Base-by-base conservation (phyloP, 1,140 invertebrate species). In the Drosophila rhopaloa region DNA sequence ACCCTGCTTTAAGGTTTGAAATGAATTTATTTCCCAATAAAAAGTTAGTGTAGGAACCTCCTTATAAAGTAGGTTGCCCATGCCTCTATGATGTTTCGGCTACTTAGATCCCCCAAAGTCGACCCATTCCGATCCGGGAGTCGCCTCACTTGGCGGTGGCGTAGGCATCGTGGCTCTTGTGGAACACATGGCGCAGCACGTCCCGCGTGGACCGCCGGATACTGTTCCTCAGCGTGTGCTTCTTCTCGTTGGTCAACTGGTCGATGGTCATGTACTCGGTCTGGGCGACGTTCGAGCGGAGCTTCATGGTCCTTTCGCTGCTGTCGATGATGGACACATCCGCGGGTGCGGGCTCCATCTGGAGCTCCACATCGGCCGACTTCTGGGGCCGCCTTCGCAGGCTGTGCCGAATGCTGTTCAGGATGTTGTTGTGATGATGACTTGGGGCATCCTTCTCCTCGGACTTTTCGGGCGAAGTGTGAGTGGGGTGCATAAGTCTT, bases 311-410 rank as follows among this genome's bases (percentile, higher is more conserved):
- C 0, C 91, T 76, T 53, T 92, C 90, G 29, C 77, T 84, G 58
- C 53, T 59, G 41, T 92, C 91, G 35, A 92, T 76, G 19, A 92
- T 92, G 35, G 92, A 92, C 0, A 91, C 58, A 8, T 92, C 90
- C 6, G 74, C 66, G 10, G 63, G 35, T 2, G 50, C 19, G 10
- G 59, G 38, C 1, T 44, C 9, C n/a, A 63, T 46, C 0, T 50
- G 16, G 13, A 44, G 44, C 29, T 79, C 67, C 1, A 16, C 13
- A 13, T 54, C 24, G 19, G 35, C 37, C 0, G 59, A 32, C 53
- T 89, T 88, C 9, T 84, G 62, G 1, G 80, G 73, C n/a, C 90
- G 75, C 5, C 91, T 76, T 1, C 91, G 76, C 47, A 92, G 60
- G 46, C 91, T 92, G 14, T 91, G 86, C 1, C 91, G 72, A 46